Evolutionary conservation across 2,113 vertebrate species (phyloP), one percentile per base, ranked within the genome.

Genomic region (Smithornis capensis): DNA sequence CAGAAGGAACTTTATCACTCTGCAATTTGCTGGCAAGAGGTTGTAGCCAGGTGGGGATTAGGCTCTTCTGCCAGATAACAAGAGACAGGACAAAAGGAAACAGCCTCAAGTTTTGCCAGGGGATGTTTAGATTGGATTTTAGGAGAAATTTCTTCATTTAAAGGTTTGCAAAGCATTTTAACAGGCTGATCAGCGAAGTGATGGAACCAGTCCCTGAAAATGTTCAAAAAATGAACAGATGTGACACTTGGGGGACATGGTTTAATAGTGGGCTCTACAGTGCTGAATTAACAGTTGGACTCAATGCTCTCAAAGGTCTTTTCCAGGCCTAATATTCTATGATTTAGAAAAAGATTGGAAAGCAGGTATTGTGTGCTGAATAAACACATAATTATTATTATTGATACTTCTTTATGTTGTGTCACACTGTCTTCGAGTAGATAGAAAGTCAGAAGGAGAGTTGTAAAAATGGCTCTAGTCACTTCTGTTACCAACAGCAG

Each of bases 21-120:
- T 15, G 5, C 11, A n/a, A 0, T 2, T 67, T 45, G 28, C 28
- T 19, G 18, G 14, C 9, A 64, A 50, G 35, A 25, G 0, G 0
- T 1, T 13, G 19, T 9, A 38, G 24, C 23, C 6, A 8, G 31
- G 47, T 22, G 33, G 23, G 37, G 19, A 7, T 29, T 19, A 28
- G 10, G 42, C 14, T 2, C 4, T 49, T 25, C 42, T 16, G 6
- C 23, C 33, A 10, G 64, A 10, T 22, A 9, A 52, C 3, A 45
- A 28, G 44, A 4, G 13, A 8, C 2, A 3, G 23, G 29, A 53
- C 24, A 29, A 53, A 33, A n/a, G 10, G 23, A 38, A 67, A 45
- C 9, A n/a, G 6, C 28, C 38, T 53, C 53, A 38, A 18, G 7
- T 5, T 53, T 19, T 6, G 24, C 33, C 37, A 53, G 38, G 16